Percentiles rank a stretch among this genome's conserved stretches.
These are phyloP conservation scores for Ctena decussata DNA, from an alignment of 2,888 invertebrate genomes.

Conservation along the genomic window DNA sequence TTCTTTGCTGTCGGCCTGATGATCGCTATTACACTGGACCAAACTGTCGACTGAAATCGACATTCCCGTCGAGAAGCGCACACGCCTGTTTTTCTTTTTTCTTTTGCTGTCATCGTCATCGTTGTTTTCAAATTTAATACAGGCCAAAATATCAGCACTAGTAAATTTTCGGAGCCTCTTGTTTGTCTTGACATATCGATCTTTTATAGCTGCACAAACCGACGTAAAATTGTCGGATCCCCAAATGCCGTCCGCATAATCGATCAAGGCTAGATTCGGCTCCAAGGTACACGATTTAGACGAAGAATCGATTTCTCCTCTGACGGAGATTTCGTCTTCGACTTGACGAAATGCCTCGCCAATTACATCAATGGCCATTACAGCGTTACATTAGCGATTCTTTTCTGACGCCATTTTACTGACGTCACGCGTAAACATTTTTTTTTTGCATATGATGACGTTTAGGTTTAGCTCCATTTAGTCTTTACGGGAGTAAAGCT, in stretches of 20 bases:
- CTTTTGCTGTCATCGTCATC: not conserved
- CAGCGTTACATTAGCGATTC: not conserved
- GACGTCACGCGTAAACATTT: conserved; percentile 43
- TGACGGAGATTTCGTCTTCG: not conserved
- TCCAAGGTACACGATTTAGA: not conserved
- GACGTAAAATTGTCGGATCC: conserved; percentile 34
- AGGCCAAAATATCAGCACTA: conserved; percentile 53
- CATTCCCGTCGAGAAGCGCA: conserved; percentile 35
- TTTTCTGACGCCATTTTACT: conserved; percentile 18
- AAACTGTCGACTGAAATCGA: conserved; percentile 25
- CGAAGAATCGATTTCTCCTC: not conserved
- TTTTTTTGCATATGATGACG: no score
- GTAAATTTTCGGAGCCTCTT: conserved; percentile 24
- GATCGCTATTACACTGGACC: conserved; percentile 1
- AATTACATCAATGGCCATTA: conserved; percentile 29
- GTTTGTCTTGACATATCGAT: conserved; percentile 30
- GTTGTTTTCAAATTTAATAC: conserved; percentile 40
- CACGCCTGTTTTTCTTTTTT: conserved; percentile 6
- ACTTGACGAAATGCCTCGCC: conserved; percentile 1
- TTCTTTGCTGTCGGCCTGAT: not conserved
- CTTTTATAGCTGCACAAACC: conserved; percentile 29
- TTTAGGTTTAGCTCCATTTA: no score
- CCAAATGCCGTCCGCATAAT: not conserved
- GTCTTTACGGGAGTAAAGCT: not conserved
- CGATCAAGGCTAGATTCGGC: not conserved